These are phyloP conservation scores for Poecile atricapillus DNA, from an alignment of 2,113 vertebrate species.

Conservation along the genomic window DNA sequence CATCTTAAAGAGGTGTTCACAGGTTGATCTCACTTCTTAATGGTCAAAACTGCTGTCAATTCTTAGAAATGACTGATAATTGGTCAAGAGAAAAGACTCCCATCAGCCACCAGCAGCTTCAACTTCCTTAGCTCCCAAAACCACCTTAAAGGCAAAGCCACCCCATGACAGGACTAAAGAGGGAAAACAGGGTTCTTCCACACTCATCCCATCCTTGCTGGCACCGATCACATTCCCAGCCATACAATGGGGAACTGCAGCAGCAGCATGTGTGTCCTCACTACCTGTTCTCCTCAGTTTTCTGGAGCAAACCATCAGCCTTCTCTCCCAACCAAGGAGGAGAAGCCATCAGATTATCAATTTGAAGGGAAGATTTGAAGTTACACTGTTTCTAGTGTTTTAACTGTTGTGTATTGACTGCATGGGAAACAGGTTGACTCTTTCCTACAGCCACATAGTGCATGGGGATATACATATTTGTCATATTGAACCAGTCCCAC, in stretches of 20 bases:
- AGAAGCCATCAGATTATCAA: not conserved
- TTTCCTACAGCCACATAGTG: not conserved
- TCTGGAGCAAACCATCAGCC: not conserved
- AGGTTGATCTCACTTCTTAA: too few species aligned
- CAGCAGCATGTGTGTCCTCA: not conserved
- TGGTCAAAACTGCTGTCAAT: too few species aligned
- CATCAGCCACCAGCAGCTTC: too few species aligned
- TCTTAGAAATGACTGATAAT: too few species aligned
- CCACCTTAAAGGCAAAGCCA: too few species aligned
- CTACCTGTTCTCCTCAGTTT: not conserved
- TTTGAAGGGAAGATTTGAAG: not conserved
- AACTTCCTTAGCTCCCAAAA: too few species aligned
- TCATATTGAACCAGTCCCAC: not conserved
- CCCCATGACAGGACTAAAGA: not conserved
- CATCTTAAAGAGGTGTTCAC: too few species aligned
- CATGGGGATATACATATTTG: accelerated
- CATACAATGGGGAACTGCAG: accelerated
- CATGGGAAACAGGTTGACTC: not conserved
- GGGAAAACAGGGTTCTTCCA: not conserved
- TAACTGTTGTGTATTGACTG: not conserved
- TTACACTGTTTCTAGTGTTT: not conserved
- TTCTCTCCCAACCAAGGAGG: not conserved
- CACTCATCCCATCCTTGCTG: not conserved
- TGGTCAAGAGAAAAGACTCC: too few species aligned
- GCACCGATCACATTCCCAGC: not conserved